A percentile compares a stretch with the other conserved stretches of the same genome.
Conservation (phyloP, 1,140 invertebrate genomes). For the Drosophila parvula region DNA sequence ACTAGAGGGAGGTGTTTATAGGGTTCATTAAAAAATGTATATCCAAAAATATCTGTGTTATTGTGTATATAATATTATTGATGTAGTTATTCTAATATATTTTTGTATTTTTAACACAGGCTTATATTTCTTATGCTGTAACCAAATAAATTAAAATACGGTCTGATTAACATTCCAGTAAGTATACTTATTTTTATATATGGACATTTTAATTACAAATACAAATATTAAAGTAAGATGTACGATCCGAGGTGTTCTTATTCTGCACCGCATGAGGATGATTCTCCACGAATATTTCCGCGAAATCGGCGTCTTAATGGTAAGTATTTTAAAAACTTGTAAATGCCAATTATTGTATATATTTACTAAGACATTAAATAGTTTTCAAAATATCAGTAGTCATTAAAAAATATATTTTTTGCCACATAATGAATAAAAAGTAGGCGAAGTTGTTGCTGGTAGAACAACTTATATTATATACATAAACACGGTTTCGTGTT, state of each 20-base stretch:
- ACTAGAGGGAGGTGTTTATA: too few species aligned
- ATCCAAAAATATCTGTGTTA: too few species aligned
- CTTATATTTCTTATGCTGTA: background rate
- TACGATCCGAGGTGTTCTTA: constrained; percentile 9
- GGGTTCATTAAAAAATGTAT: too few species aligned
- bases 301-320: constrained; percentile 7
- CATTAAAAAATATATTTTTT: too few species aligned
- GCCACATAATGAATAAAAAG: too few species aligned
- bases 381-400: too few species aligned
- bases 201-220: background rate
- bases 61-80: too few species aligned
- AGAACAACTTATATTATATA: too few species aligned
- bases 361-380: too few species aligned
- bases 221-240: constrained; percentile 1
- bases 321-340: background rate
- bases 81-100: background rate
- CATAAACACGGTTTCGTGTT: too few species aligned
- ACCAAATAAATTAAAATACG: background rate
- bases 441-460: too few species aligned
- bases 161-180: constrained; percentile 21
- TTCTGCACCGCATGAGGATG: constrained; percentile 10
- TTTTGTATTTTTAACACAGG: background rate
- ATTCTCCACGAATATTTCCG: background rate
- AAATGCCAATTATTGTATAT: background rate
- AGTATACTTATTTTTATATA: background rate